A percentile compares a stretch with the other conserved stretches of the same genome.
These are phyloP conservation scores for Silurus meridionalis DNA, from an alignment of 2,113 vertebrate species.

Conservation along the genomic window DNA sequence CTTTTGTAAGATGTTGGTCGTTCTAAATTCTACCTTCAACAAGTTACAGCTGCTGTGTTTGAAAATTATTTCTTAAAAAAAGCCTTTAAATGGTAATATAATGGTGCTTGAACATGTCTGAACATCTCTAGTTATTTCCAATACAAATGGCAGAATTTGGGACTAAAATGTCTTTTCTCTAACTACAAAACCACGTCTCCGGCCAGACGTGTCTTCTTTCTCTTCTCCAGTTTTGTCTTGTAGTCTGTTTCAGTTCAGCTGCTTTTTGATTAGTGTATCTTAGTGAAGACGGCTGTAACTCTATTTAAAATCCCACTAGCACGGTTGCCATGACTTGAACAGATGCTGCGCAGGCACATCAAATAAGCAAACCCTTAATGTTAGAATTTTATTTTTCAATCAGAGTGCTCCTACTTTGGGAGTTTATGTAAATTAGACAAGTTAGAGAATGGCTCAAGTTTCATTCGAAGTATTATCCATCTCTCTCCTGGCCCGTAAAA, in stretches of 20 bases:
- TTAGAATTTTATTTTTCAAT: background rate
- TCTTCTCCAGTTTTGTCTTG: background rate
- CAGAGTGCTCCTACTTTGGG: conserved; percentile 3
- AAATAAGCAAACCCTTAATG: conserved; percentile 18
- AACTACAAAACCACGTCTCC: background rate
- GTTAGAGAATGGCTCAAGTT: conserved; percentile 43
- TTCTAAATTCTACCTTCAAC: background rate
- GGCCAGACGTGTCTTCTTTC: background rate
- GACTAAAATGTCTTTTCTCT: background rate
- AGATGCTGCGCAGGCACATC: conserved; percentile 15
- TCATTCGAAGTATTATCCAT: conserved; percentile 32
- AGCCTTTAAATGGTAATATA: background rate
- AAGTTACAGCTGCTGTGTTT: background rate
- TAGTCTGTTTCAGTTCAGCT: background rate
- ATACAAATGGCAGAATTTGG: background rate
- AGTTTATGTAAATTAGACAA: conserved; percentile 39
- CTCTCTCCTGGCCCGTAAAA: background rate
- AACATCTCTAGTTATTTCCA: background rate
- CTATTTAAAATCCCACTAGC: conserved; percentile 16
- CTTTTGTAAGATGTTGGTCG: background rate
- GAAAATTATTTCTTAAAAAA: background rate
- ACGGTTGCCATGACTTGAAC: conserved; percentile 3
- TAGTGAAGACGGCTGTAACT: conserved; percentile 6
- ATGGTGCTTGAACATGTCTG: background rate
- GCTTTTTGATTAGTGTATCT: conserved; percentile 22